phyloP scores from a whole-genome alignment of 2,888 invertebrate genomes.

The Himalopsyche japonica region DNA sequence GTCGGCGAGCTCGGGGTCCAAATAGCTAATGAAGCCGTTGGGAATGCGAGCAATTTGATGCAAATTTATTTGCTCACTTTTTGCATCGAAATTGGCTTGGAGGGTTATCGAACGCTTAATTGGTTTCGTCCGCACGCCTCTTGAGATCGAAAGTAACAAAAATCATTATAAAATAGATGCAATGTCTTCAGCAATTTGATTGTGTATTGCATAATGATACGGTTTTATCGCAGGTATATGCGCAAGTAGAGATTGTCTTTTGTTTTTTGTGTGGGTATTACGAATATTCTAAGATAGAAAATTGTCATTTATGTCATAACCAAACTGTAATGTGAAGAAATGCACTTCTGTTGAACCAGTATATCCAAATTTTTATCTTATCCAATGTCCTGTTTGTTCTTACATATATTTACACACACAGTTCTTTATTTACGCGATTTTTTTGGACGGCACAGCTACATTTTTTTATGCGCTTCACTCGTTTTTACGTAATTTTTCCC shows the following conservation, averaged over 20 bases:
- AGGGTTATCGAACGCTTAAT: background rate
- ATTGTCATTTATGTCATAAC: too few relatives aligned
- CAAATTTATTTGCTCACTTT: background rate
- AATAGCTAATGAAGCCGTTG: background rate
- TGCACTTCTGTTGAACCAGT: too few relatives aligned
- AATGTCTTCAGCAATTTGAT: background rate
- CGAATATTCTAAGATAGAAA: too few relatives aligned
- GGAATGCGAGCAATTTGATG: slow-evolving; percentile 10
- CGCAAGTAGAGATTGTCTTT: background rate
- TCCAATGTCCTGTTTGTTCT: too few relatives aligned
- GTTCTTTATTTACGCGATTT: too few relatives aligned
- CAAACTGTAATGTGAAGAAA: too few relatives aligned
- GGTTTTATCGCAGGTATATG: background rate
- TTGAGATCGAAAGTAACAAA: background rate
- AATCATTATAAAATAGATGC: background rate
- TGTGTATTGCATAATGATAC: background rate
- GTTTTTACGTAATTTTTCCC: too few relatives aligned
- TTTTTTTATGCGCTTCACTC: too few relatives aligned
- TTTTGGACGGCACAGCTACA: too few relatives aligned
- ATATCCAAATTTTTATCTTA: too few relatives aligned
- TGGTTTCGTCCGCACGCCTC: background rate
- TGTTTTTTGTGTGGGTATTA: too few relatives aligned
- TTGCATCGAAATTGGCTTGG: background rate
- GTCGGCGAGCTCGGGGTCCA: background rate
- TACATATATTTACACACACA: too few relatives aligned